Conservation (phyloP, 37 sponge, comb jelly and placozoan species). For the Amphimedon queenslandica region DNA sequence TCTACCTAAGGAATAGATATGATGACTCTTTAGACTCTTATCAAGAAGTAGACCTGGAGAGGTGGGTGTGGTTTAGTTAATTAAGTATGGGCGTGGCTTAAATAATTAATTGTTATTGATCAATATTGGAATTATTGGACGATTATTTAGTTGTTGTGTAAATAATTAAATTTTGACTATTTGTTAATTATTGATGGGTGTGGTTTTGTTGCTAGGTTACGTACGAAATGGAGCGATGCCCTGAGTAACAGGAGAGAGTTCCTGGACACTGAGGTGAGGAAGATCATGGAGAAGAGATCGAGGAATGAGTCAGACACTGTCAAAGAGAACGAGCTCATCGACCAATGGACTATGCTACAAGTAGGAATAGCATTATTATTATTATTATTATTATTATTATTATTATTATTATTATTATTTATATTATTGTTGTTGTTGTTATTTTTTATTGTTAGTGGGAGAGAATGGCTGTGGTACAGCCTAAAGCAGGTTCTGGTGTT, state of each 20-base stretch:
- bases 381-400: too few relatives aligned
- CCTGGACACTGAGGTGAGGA: constrained; percentile 87
- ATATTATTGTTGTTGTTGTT: neutral
- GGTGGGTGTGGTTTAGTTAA: too few relatives aligned
- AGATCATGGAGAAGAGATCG: constrained; percentile 79
- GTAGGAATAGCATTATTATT: too few relatives aligned
- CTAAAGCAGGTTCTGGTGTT: constrained; percentile 83
- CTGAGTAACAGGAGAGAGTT: constrained; percentile 87
- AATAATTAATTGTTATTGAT: too few relatives aligned
- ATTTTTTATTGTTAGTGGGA: constrained; percentile 45
- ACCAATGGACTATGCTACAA: constrained; percentile 94
- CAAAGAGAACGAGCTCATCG: constrained; percentile 80
- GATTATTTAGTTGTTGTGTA: too few relatives aligned
- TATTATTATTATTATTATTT: too few relatives aligned
- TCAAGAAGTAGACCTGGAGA: constrained; percentile 79
- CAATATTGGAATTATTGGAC: too few relatives aligned
- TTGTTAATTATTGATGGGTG: too few relatives aligned
- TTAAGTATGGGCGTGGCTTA: too few relatives aligned
- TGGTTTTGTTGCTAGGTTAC: too few relatives aligned
- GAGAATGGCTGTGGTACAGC: constrained; percentile 76
- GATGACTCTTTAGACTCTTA: constrained; percentile 89
- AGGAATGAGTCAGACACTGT: constrained; percentile 60
- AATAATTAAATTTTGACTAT: too few relatives aligned
- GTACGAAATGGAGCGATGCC: constrained; percentile 83
- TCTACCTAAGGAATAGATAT: constrained; percentile 64